Base-by-base conservation (phyloP, 2,113 vertebrate species). In the Poeciliopsis occidentalis region DNA sequence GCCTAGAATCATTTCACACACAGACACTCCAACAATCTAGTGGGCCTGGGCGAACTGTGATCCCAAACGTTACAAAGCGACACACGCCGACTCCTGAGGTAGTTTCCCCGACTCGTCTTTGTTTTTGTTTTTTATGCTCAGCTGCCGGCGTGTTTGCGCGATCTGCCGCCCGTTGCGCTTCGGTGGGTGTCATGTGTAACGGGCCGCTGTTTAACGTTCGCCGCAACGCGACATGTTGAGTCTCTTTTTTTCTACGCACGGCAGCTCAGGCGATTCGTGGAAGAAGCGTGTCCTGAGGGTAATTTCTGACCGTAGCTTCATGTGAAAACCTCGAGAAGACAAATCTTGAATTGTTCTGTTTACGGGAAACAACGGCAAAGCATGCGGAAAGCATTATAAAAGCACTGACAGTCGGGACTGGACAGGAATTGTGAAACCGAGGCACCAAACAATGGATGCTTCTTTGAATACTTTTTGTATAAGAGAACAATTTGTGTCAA, bases 21-120 rank as follows among this genome's bases (percentile, higher is more conserved):
- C 22, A 34, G 8, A 31, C 44, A 44, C 37, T n/a, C 47, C 75
- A 7, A 69, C 22, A 19, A 19, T 47, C 4, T 19, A 47, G 17
- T 19, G 44, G 4, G 44, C 19, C 15, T 47, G 44, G 44, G 17
- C 19, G 44, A 47, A 7, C 44, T 47, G 44, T 47, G 44, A 47
- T 19, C 44, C 44, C 19, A 5, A 44, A 17, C 1, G 15, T 44
- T 44, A 61, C 13, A 71, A 31, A 60, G 39, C 71, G 64, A 31
- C 32, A 31, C 32, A 73, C 19, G 17, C 44, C 1, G 44, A 47
- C 15, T 47, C 78, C 4, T 10, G 69, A 85, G 79, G 73, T 69
- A 39, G 44, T 5, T 47, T 79, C 71, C 67, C 64, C 74, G 76
- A 77, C 80, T 73, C 67, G 15, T 73, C 67, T 79, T 75, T 83